phyloP scores from a whole-genome alignment of 2,888 invertebrate species.

The Yponomeuta malinellus region DNA sequence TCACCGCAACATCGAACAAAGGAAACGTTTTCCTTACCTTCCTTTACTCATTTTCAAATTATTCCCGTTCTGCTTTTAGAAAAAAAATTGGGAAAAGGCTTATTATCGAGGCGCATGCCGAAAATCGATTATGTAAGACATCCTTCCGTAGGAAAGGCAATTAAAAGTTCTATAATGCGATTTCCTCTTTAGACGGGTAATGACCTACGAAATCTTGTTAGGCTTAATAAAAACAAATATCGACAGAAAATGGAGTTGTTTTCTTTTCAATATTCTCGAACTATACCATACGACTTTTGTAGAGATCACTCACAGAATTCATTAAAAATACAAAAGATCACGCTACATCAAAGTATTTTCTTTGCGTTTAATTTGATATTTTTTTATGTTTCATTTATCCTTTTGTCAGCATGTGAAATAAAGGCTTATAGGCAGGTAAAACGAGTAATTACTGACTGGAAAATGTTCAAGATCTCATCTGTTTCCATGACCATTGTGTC shows the following conservation, averaged over 20 bases:
- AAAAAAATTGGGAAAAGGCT: neutral
- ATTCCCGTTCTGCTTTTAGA: neutral
- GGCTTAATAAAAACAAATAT: neutral
- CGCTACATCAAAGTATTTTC: too few relatives aligned
- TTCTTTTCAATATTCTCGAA: too few relatives aligned
- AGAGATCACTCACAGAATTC: too few relatives aligned
- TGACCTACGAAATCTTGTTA: conserved; percentile 19
- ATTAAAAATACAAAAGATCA: too few relatives aligned
- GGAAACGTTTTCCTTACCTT: neutral
- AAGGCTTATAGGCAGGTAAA: too few relatives aligned
- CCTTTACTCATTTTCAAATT: neutral
- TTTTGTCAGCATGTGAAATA: too few relatives aligned
- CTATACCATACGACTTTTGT: neutral
- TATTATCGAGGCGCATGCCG: neutral
- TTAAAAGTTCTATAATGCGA: conserved; percentile 24
- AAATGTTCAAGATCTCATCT: too few relatives aligned
- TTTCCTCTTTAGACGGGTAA: conserved; percentile 19
- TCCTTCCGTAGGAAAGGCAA: conserved; percentile 22
- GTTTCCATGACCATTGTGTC: too few relatives aligned
- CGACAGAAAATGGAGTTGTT: neutral
- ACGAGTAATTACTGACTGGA: too few relatives aligned
- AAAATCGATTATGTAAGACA: conserved; percentile 25
- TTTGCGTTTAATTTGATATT: too few relatives aligned
- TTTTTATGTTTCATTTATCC: too few relatives aligned
- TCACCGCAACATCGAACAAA: neutral